Conservation (phyloP, 35 echinoderm and acorn worm species). For the Hemicentrotus pulcherrimus region DNA sequence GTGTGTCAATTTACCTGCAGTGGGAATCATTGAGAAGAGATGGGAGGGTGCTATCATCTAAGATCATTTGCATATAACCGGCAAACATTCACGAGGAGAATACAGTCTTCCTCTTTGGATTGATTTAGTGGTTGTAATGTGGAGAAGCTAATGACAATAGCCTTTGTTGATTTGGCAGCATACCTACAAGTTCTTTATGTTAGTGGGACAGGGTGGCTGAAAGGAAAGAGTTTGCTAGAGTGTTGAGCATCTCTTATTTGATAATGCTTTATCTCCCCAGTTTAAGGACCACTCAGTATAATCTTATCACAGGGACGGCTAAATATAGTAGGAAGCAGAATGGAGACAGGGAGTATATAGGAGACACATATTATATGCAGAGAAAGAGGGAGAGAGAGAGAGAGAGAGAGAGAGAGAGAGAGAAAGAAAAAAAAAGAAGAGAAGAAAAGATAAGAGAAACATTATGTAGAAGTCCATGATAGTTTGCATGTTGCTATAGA, state of each 20-base stretch:
- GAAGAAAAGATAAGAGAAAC: not conserved
- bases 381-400: not conserved
- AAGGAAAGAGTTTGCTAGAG: not conserved
- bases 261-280: not conserved
- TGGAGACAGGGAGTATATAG: not conserved
- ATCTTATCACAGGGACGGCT: not conserved
- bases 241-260: conserved; percentile 10
- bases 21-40: not conserved
- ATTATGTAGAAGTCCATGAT: not conserved
- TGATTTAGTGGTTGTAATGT: conserved; percentile 7
- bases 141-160: not conserved
- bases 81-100: not conserved
- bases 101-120: not conserved
- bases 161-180: conserved; percentile 8
- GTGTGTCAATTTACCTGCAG: not conserved
- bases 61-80: conserved; percentile 35
- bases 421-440: not conserved
- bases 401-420: not conserved
- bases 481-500: not conserved
- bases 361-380: too few relatives aligned
- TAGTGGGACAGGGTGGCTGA: not conserved
- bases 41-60: not conserved
- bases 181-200: not conserved
- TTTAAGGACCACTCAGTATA: conserved; percentile 12
- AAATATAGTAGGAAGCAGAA: not conserved